phyloP scores from a whole-genome alignment of 2,113 vertebrate genomes.

The Tonatia bakeri region DNA sequence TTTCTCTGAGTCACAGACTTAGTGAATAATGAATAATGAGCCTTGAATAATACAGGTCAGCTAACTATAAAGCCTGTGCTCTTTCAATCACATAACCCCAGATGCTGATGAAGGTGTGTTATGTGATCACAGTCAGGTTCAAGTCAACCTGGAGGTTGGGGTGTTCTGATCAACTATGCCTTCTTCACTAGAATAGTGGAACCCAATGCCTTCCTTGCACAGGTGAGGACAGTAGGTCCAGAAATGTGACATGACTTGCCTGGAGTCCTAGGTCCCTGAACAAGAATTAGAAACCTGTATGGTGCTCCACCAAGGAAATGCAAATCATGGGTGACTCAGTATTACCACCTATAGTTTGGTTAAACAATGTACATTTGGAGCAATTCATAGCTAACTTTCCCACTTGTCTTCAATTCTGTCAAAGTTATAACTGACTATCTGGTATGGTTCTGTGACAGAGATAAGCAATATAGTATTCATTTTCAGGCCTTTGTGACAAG shows the following conservation, averaged over 20 bases:
- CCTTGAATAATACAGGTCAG: background rate
- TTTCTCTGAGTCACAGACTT: background rate
- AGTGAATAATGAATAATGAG: background rate
- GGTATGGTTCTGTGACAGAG: background rate
- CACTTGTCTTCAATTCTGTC: no score
- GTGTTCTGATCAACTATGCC: background rate
- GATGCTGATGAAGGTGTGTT: accelerated
- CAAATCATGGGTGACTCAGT: background rate
- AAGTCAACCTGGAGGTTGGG: no score
- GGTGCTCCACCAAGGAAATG: background rate
- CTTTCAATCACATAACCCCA: background rate
- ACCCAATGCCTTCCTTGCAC: background rate
- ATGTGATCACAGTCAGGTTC: no score
- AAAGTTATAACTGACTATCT: background rate
- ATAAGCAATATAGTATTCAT: background rate
- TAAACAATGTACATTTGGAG: background rate
- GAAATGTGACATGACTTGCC: background rate
- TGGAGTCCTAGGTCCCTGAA: background rate
- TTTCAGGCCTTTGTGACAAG: background rate
- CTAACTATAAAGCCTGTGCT: background rate
- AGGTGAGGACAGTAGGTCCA: background rate
- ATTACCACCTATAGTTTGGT: background rate
- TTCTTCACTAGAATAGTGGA: background rate
- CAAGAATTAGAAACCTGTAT: background rate
- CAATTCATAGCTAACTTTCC: background rate